A percentile compares a stretch with the other conserved stretches of the same genome.
Evolutionary conservation across 1,140 invertebrate genomes (phyloP).

Genomic region (Hylaeus anthracinus): DNA sequence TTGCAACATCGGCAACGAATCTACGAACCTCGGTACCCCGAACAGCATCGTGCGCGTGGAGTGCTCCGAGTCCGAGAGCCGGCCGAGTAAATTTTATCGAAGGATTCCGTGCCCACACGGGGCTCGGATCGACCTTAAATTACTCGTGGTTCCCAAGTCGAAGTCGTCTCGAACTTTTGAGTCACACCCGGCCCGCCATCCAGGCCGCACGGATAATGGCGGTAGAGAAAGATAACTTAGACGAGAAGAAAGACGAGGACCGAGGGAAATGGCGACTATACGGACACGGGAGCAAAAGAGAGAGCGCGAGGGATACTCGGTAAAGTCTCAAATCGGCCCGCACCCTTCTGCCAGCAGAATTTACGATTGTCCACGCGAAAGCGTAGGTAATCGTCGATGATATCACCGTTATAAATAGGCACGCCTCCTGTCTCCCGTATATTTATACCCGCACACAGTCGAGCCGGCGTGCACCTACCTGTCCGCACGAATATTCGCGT

Average conservation of each 20-base stretch:
- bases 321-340: slow-evolving; percentile 59
- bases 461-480: slow-evolving; percentile 54
- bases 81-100: slow-evolving; percentile 36
- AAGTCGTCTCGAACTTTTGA: slow-evolving; percentile 37
- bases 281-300: not conserved
- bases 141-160: slow-evolving; percentile 17
- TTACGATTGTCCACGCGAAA: slow-evolving; percentile 78
- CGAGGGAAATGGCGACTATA: not conserved
- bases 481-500: slow-evolving; percentile 48
- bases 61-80: not conserved
- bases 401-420: slow-evolving; percentile 80
- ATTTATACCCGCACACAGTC: slow-evolving; percentile 47
- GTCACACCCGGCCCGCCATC: slow-evolving; percentile 13
- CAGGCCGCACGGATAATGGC: slow-evolving; percentile 4
- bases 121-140: slow-evolving; percentile 38
- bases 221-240: slow-evolving; percentile 23
- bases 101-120: slow-evolving; percentile 41
- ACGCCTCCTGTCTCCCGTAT: slow-evolving; percentile 72
- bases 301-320: slow-evolving; percentile 35
- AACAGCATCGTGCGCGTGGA: not conserved
- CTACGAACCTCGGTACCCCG: not conserved
- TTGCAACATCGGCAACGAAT: too few species aligned
- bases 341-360: slow-evolving; percentile 70
- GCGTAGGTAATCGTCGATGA: slow-evolving; percentile 79
- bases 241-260: not conserved